Conservation (phyloP, 2,888 invertebrate genomes). For the Pachydiplax longipennis region DNA sequence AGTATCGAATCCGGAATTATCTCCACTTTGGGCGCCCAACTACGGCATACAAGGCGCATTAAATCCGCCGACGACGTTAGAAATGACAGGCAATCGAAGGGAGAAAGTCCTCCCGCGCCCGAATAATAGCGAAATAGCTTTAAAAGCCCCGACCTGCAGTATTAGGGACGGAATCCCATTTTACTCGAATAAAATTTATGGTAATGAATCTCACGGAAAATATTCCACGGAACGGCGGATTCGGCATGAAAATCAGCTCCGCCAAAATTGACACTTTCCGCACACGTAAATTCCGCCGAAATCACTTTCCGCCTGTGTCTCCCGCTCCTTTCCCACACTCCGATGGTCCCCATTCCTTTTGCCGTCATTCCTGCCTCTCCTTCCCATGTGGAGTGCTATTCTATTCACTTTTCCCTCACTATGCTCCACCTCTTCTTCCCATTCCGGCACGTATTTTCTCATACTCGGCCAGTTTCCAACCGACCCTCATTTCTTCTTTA, state of each 20-base stretch:
- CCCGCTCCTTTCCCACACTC: background rate
- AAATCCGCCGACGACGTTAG: too few relatives aligned
- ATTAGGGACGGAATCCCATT: background rate
- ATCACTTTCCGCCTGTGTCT: background rate
- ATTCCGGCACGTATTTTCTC: background rate
- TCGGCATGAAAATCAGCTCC: background rate
- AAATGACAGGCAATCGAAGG: too few relatives aligned
- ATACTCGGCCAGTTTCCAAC: background rate
- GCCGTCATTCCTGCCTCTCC: background rate
- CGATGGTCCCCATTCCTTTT: background rate
- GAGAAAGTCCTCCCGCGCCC: too few relatives aligned
- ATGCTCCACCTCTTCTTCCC: background rate
- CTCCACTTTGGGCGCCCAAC: too few relatives aligned
- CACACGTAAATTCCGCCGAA: constrained; percentile 16
- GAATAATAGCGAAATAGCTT: too few relatives aligned
- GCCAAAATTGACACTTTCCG: background rate
- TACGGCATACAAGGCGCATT: too few relatives aligned
- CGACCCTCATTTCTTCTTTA: background rate
- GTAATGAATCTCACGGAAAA: constrained; percentile 11
- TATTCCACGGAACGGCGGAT: background rate
- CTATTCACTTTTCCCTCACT: background rate
- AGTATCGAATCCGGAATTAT: too few relatives aligned
- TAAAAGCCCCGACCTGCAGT: background rate
- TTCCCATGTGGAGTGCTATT: background rate
- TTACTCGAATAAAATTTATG: background rate